Base-by-base conservation (phyloP, 2,888 invertebrate genomes). In the Ichneumoninae sp. region DNA sequence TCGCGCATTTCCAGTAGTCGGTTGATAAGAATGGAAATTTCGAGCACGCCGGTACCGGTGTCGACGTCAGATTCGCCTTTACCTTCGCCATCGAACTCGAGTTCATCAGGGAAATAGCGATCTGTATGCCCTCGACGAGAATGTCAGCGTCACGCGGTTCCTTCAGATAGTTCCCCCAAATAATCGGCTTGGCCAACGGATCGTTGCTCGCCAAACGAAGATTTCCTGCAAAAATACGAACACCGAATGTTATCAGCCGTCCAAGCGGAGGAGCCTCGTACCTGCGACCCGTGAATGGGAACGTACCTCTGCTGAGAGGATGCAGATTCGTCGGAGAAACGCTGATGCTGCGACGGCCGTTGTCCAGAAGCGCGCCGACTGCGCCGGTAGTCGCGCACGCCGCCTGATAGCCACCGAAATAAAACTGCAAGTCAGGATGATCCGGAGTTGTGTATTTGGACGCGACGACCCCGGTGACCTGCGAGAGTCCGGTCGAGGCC, bases 1-100 rank as follows among this genome's bases (percentile, higher is more conserved):
- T 95, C 0, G 97, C 95, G 90, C 97, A 98, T 80, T 94, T 95
- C 96, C 97, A 97, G 93, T 96, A 97, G n/a, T 96, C 96, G 87
- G 97, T 96, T 0, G 95, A 94, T 8, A 95, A 95, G 76, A 94
- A 94, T n/a, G 86, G 77, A 75, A 87, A 90, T 62, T 82, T 82
- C 3, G 91, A 87, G 66, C 93, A 93, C 0, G 91, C 91, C 0
- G 87, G 44, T 22, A 91, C 79, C 2, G 90, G 91, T 3, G 81
- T 66, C 77, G 90, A 89, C 16, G 87, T 87, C 19, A 93, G 76
- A 57, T 89, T 91, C 72, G 92, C 88, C 60, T 93, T 91, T 75
- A 92, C 89, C 83, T 89, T 91, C 3, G 86, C 81, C 88, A 93
- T 84, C 10, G 95, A 94, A 26, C 95, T 95, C 40, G 95, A 95